Percentiles rank a stretch among this genome's conserved stretches.
These are phyloP conservation scores for Meghimatium bilineatum DNA, from an alignment of 2,888 invertebrate species.

Conservation along the genomic window DNA sequence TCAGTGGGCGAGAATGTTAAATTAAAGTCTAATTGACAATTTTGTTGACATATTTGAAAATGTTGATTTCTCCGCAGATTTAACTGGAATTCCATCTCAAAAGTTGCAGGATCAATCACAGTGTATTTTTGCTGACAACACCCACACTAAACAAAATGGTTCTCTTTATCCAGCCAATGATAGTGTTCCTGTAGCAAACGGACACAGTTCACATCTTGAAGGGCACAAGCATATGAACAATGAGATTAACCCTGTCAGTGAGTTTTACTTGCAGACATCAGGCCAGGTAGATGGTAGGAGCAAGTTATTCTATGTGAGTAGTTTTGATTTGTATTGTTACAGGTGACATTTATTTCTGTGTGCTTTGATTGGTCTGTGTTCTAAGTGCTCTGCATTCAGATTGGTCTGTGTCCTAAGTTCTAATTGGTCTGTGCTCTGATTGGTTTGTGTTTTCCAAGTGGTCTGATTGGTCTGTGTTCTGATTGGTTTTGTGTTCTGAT, in stretches of 20 bases:
- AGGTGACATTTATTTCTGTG: neutral
- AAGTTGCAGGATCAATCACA: conserved; percentile 46
- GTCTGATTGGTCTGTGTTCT: no score
- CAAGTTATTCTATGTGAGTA: conserved; percentile 36
- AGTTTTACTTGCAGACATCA: conserved; percentile 40
- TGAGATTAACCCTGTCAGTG: conserved; percentile 37
- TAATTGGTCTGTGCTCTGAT: no score
- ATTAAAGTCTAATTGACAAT: no score
- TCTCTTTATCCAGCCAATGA: conserved; percentile 37
- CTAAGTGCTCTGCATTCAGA: neutral
- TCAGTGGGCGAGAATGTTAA: no score
- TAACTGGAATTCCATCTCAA: neutral
- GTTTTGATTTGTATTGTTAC: neutral
- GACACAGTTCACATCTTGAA: neutral
- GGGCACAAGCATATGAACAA: conserved; percentile 33
- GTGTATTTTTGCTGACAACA: conserved; percentile 38
- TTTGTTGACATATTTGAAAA: neutral
- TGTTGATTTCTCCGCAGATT: neutral
- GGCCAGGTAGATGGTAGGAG: conserved; percentile 19
- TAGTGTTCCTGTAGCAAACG: conserved; percentile 16
- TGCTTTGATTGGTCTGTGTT: neutral
- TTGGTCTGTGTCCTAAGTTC: neutral
- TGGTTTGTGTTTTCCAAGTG: no score
- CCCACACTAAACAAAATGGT: conserved; percentile 30
- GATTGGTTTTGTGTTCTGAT: no score